These are phyloP conservation scores for Cerastis rubricosa DNA, from an alignment of 2,888 invertebrate genomes.

Conservation along the genomic window DNA sequence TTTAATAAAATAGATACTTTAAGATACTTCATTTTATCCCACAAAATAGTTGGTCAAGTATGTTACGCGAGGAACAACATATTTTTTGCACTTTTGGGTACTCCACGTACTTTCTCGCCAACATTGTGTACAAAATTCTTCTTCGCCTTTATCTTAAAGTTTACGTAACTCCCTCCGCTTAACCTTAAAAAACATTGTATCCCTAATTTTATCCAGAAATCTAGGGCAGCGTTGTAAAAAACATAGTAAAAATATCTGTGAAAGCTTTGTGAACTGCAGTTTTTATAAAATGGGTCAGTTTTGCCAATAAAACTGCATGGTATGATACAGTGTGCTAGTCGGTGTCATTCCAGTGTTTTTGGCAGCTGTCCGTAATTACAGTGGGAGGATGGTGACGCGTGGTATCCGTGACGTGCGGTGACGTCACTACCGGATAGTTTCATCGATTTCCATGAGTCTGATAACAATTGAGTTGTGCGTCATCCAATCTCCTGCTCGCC, in stretches of 20 bases:
- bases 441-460: slow-evolving; percentile 71
- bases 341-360: slow-evolving; percentile 45
- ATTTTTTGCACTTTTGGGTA: slow-evolving; percentile 5
- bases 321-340: slow-evolving; percentile 34
- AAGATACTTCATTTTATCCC: neutral
- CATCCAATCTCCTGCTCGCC: slow-evolving; percentile 66
- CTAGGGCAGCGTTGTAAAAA: slow-evolving; percentile 28
- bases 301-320: slow-evolving; percentile 51
- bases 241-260: slow-evolving; percentile 37
- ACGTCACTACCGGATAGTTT: slow-evolving; percentile 67
- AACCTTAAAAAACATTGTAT: slow-evolving; percentile 54
- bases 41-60: neutral
- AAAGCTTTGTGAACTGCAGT: slow-evolving; percentile 29
- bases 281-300: slow-evolving; percentile 57
- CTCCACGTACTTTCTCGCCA: neutral
- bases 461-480: slow-evolving; percentile 69
- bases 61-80: neutral
- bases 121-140: slow-evolving; percentile 41
- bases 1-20: neutral
- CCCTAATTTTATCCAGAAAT: slow-evolving; percentile 34
- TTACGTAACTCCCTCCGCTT: slow-evolving; percentile 31
- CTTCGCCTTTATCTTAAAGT: slow-evolving; percentile 24
- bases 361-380: slow-evolving; percentile 58
- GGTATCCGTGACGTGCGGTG: slow-evolving; percentile 64
- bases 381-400: slow-evolving; percentile 38